Conservation (phyloP, 2,888 invertebrate genomes). For the Lampropteryx suffumata region DNA sequence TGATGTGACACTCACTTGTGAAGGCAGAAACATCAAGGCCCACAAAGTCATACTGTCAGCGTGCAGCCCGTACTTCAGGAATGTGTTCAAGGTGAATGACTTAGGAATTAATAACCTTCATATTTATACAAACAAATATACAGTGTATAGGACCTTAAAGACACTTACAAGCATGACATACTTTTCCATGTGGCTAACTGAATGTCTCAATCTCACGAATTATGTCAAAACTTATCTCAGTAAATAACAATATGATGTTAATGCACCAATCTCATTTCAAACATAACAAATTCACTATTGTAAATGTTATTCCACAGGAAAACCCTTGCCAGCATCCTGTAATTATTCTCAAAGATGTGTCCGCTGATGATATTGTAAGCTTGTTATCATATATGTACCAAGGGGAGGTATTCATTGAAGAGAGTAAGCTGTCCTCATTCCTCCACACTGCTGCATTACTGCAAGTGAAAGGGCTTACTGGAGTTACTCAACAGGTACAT, state of each 20-base stretch:
- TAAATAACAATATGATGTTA: no score
- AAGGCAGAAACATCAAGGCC: constrained; percentile 87
- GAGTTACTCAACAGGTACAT: constrained; percentile 77
- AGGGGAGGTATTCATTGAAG: constrained; percentile 87
- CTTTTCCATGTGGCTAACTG: constrained; percentile 23
- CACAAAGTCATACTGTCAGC: constrained; percentile 90
- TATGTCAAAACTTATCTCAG: no score
- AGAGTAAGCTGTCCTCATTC: constrained; percentile 85
- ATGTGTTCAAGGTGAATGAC: constrained; percentile 87
- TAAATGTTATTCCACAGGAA: constrained; percentile 69
- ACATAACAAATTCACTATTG: neutral
- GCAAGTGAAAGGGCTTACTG: constrained; percentile 86
- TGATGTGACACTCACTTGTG: constrained; percentile 88
- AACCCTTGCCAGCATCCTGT: constrained; percentile 89
- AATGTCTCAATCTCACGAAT: neutral
- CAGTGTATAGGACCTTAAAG: constrained; percentile 30
- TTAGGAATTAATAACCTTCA: constrained; percentile 77
- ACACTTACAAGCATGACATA: constrained; percentile 34
- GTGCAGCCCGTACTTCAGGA: constrained; percentile 89
- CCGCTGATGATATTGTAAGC: constrained; percentile 85
- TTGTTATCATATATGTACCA: constrained; percentile 88
- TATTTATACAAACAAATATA: constrained; percentile 54
- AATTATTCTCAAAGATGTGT: constrained; percentile 87
- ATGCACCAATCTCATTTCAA: neutral
- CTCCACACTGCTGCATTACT: constrained; percentile 86